Base-by-base conservation (phyloP, 2,113 vertebrate genomes). In the Rallus limicola region DNA sequence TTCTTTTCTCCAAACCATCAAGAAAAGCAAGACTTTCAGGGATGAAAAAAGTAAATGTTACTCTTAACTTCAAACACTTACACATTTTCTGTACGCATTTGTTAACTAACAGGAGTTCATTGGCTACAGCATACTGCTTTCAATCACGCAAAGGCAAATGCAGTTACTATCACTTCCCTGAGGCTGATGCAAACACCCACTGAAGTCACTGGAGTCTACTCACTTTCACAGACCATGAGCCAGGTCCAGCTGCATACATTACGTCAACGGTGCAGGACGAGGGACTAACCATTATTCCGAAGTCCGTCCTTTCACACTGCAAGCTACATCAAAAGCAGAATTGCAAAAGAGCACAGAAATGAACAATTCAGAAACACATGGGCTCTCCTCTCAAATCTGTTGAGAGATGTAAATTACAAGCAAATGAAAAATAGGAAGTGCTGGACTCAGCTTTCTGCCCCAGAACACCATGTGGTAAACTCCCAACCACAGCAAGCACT, bases 361-460 rank as follows among this genome's bases (percentile, higher is more conserved):
- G 38, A 46, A 63, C 28, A 79, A 53, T 65, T 74, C 64, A 86
- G 76, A 88, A 92, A 84, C 70, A 80, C 67, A 26, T 11, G 58
- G 60, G 40, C 56, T 78, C 60, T 65, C 79, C 29, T 82, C 75
- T 86, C 80, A 93, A 67, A 89, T 89, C 92, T 58, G 60, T 10
- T 75, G 77, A 48, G 65, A 79, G 72, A 86, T 88, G 80, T 40
- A 93, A 88, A 94, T 93, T 55, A 31, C 40, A 76, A 88, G 50
- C 58, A 62, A 34, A 16, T 21, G 64, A 60, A 96, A 82, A 84
- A 69, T 2, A 86, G 24, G 65, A 92, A 96, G n/a, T 64, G 82
- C 77, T 88, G 60, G 52, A 81, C 89, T 92, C 93, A 88, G 95
- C 95, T 95, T 84, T 94, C 86, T 92, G 55, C 58, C 72, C 44